Base-by-base conservation (phyloP, 2,888 invertebrate species). In the Ennomos erosarius region DNA sequence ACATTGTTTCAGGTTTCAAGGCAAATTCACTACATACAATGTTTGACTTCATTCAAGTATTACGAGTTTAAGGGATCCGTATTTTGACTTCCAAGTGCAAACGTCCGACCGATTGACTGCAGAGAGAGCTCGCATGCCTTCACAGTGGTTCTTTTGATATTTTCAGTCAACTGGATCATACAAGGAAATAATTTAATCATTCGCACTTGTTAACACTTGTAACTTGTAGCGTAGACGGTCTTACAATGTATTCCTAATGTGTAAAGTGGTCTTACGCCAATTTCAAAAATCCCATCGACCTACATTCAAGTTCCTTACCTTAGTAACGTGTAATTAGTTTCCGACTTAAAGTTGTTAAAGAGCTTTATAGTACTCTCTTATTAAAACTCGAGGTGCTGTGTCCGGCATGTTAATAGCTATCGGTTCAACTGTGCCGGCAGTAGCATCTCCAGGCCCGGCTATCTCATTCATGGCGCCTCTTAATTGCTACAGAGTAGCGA, bases 401-500 rank as follows among this genome's bases (percentile, higher is more conserved):
- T 54, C 54, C 46, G 13, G 11, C 13, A 10, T 39, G 40, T 34
- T 51, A 39, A 54, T 58, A 60, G 53, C 49, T 62, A 61, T 60
- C 56, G 62, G 39, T 45, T 64, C 64, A 74, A 69, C 65, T 72
- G 68, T 74, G 74, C 70, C 75, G 70, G 12, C 43, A 37, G 47
- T 47, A 40, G 37, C 43, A 36, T 33, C 34, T 33, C 47, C 40
- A 40, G 45, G 44, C 34, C 9, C 46, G 36, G 40, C 51, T 52
- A 58, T 55, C 57, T 57, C 43, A 38, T 59, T 51, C 34, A 55
- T 88, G 91, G 91, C 91, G 91, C 91, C 90, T 88, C 82, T 85
- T 90, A 90, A 90, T 90, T 87, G 87, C 87, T 76, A 78, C 82
- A 84, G n/a, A n/a, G n/a, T n/a, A n/a, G n/a, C n/a, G n/a, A n/a